A percentile compares a stretch with the other conserved stretches of the same genome.
These are phyloP conservation scores for Cheiracanthium punctorium DNA, from an alignment of 2,888 invertebrate species.

Conservation along the genomic window DNA sequence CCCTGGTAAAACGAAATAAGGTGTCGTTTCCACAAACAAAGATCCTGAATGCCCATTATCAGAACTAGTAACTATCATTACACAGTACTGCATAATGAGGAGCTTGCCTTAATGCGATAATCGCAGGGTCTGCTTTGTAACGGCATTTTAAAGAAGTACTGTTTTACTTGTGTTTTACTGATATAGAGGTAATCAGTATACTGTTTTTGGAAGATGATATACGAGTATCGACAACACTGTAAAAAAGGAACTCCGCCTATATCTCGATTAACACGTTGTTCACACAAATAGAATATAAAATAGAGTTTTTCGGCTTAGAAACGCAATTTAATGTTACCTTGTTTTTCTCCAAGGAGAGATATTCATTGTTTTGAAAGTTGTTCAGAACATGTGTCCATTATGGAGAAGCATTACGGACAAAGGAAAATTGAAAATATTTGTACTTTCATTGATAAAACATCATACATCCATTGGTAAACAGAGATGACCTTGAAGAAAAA, in stretches of 20 bases:
- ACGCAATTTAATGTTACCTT: no score
- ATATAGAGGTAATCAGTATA: not conserved
- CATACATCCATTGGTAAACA: no score
- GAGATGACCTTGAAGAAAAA: no score
- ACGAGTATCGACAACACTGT: not conserved
- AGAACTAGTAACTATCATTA: slow-evolving; percentile 1
- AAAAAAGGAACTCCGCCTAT: not conserved
- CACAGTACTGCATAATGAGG: not conserved
- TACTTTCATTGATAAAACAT: no score
- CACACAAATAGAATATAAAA: no score
- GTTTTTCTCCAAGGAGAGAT: no score
- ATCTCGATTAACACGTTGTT: no score
- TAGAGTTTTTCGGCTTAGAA: no score
- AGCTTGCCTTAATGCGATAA: not conserved
- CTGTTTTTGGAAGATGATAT: not conserved
- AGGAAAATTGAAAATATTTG: no score
- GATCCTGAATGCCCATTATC: not conserved
- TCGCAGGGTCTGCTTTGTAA: not conserved
- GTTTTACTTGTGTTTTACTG: not conserved
- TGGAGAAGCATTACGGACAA: no score
- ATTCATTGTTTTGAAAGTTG: no score
- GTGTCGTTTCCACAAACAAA: not conserved
- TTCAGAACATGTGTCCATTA: no score
- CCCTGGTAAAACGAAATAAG: not conserved
- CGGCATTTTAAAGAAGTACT: not conserved